A percentile compares a stretch with the other conserved stretches of the same genome.
phyloP scores from a whole-genome alignment of 2,888 invertebrate species.

The Drosophila histrio region DNA sequence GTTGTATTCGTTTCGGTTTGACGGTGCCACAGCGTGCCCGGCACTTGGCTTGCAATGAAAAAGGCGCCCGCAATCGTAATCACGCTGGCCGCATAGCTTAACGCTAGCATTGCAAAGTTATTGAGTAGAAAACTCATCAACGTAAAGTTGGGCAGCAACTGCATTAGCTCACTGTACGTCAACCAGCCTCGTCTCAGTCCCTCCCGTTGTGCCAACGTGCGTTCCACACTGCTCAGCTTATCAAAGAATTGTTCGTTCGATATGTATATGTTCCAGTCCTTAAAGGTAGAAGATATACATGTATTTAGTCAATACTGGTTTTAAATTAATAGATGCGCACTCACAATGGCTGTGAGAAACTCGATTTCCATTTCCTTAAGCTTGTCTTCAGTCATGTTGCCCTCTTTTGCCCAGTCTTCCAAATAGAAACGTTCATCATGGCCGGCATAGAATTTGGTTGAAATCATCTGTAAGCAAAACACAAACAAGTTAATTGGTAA shows the following conservation, averaged over 20 bases:
- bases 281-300: conserved; percentile 1
- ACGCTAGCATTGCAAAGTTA: conserved; percentile 81
- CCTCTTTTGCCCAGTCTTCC: conserved; percentile 96
- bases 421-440: conserved; percentile 94
- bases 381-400: conserved; percentile 89
- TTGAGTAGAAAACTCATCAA: conserved; percentile 81
- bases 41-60: conserved; percentile 85
- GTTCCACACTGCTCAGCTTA: conserved; percentile 89
- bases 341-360: conserved; percentile 95
- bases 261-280: conserved; percentile 95
- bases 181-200: conserved; percentile 91
- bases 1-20: conserved; percentile 22
- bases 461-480: conserved; percentile 91
- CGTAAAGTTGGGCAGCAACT: conserved; percentile 83
- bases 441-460: conserved; percentile 97
- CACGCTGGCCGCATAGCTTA: conserved; percentile 84
- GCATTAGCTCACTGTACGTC: conserved; percentile 91
- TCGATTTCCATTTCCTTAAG: conserved; percentile 94
- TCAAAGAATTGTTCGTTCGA: conserved; percentile 90
- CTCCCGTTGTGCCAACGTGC: conserved; percentile 89
- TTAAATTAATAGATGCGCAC: conserved; percentile 74
- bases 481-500: conserved; percentile 12
- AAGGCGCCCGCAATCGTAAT: conserved; percentile 84
- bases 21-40: conserved; percentile 84
- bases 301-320: background rate